phyloP scores from a whole-genome alignment of 2,113 vertebrate genomes.

The Camelus bactrianus region DNA sequence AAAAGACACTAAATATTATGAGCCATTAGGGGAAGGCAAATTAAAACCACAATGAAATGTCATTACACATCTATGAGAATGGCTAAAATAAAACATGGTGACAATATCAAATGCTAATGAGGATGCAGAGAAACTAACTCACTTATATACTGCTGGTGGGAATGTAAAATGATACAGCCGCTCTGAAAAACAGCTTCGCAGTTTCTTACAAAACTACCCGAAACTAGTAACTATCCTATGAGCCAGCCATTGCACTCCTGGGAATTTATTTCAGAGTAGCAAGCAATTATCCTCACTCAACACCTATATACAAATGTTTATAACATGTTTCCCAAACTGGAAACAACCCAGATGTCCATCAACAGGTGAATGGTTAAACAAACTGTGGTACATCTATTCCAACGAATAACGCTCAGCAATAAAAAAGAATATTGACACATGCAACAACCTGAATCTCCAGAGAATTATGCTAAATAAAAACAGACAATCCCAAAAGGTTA shows the following conservation, averaged over 20 bases:
- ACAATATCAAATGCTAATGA: not conserved
- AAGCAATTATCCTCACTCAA: not conserved
- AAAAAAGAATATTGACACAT: not conserved
- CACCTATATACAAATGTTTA: constrained; percentile 6
- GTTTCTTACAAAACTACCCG: not conserved
- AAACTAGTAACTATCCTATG: not conserved
- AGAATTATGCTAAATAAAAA: constrained; percentile 27
- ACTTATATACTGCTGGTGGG: not conserved
- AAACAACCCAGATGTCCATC: not conserved
- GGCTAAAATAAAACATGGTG: not conserved
- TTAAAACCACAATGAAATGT: constrained; percentile 42
- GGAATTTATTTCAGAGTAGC: not conserved
- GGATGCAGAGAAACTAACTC: not conserved
- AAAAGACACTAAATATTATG: constrained; percentile 12
- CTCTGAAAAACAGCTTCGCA: not conserved
- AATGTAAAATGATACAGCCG: not conserved
- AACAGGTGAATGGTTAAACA: not conserved
- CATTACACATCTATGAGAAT: not conserved
- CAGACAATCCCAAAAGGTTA: not conserved
- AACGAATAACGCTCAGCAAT: not conserved
- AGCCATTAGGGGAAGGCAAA: not conserved
- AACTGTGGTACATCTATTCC: not conserved
- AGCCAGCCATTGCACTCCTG: not conserved
- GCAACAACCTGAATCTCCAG: not conserved
- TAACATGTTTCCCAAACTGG: not conserved